A percentile compares a stretch with the other conserved stretches of the same genome.
phyloP scores from a whole-genome alignment of 2,888 invertebrate species.

The Macaria liturata region DNA sequence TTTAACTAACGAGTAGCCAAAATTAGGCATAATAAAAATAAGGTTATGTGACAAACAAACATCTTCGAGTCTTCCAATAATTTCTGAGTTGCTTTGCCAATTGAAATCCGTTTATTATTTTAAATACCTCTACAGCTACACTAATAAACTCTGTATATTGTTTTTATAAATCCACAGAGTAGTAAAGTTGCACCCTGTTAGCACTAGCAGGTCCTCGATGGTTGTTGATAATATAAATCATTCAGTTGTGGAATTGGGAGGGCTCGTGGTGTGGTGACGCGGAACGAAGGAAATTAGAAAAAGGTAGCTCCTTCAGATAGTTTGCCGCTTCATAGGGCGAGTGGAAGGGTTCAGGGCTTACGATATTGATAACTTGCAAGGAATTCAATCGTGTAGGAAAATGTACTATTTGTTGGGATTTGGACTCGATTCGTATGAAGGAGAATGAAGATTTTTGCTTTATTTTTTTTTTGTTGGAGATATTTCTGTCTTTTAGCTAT shows the following conservation, averaged over 20 bases:
- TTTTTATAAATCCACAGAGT: no score
- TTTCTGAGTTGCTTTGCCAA: no score
- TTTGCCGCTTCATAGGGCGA: conserved; percentile 3
- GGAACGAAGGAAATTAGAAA: conserved; percentile 15
- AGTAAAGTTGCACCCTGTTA: conserved; percentile 2
- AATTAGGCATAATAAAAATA: no score
- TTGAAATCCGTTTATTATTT: no score
- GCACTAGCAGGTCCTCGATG: conserved; percentile 6
- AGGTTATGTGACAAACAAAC: no score
- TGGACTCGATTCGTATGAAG: neutral
- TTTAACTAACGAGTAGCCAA: no score
- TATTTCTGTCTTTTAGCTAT: no score
- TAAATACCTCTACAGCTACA: no score
- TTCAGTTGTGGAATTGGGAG: conserved; percentile 19
- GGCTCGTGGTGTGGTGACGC: conserved; percentile 11
- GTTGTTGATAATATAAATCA: conserved; percentile 28
- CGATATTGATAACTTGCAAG: conserved; percentile 8
- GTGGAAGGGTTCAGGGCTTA: neutral
- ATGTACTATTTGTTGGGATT: neutral
- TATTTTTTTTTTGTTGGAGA: no score
- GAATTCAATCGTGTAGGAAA: neutral
- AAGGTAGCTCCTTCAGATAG: conserved; percentile 8
- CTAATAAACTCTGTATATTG: no score
- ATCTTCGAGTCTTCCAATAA: no score
- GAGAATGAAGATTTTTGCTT: no score